Percentiles rank a stretch among this genome's conserved stretches.
These are phyloP conservation scores for Caenorhabditis briggsae DNA, from an alignment of 1,140 invertebrate genomes.

Conservation along the genomic window DNA sequence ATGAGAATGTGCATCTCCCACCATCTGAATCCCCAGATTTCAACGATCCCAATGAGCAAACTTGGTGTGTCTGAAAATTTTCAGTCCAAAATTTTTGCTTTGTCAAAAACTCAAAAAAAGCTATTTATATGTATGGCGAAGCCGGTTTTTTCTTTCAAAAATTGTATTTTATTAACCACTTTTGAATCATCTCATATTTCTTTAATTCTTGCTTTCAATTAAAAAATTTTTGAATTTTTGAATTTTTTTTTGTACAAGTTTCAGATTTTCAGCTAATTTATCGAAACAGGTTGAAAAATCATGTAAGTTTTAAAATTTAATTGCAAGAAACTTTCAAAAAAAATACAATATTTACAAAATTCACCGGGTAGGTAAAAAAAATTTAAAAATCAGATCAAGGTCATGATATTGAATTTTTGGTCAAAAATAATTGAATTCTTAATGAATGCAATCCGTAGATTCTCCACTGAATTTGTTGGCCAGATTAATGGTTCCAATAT, in stretches of 20 bases:
- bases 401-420: no score
- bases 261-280: no score
- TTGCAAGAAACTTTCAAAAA: no score
- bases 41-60: background rate
- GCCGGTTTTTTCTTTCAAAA: background rate
- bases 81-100: no score
- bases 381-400: no score
- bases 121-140: conserved; percentile 21
- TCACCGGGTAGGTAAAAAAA: no score
- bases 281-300: no score
- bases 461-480: conserved; percentile 49
- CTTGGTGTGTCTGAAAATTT: conserved; percentile 7
- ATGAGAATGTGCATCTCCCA: conserved; percentile 7
- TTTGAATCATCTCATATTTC: no score
- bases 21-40: background rate
- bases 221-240: no score
- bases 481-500: conserved; percentile 54
- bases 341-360: no score
- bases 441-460: conserved; percentile 47
- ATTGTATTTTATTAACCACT: background rate
- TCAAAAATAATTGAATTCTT: background rate
- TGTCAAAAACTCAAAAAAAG: background rate
- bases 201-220: background rate
- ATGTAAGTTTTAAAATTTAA: no score
- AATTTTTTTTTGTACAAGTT: no score